Evolutionary conservation across 2,888 invertebrate genomes (phyloP).

Genomic region (Nomada lathburiana): DNA sequence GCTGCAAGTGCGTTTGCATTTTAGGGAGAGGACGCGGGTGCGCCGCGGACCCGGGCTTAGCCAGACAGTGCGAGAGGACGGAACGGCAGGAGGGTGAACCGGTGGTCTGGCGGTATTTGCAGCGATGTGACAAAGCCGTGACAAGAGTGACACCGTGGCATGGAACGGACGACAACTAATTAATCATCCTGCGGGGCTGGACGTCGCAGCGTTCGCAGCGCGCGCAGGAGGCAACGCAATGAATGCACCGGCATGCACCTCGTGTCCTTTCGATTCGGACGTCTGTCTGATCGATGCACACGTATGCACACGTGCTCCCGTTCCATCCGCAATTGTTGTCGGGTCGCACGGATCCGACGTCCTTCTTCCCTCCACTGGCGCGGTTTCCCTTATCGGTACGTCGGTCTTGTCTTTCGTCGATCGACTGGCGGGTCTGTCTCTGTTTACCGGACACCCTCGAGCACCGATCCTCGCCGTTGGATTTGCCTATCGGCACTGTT

Average conservation of each 20-base stretch:
- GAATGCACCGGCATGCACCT: conserved; percentile 79
- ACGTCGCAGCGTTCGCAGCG: conserved; percentile 48
- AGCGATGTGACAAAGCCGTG: conserved; percentile 83
- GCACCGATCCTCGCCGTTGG: conserved; percentile 63
- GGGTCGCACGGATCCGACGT: conserved; percentile 15
- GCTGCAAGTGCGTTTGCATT: conserved; percentile 55
- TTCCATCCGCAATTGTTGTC: conserved; percentile 51
- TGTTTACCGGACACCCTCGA: conserved; percentile 52
- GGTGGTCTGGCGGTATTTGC: conserved; percentile 75
- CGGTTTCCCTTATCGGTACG: conserved; percentile 4
- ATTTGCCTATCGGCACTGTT: conserved; percentile 75
- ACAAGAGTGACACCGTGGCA: conserved; percentile 84
- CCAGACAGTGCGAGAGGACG: conserved; percentile 18
- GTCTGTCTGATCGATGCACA: conserved; percentile 54
- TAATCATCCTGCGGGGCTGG: conserved; percentile 81
- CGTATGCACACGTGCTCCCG: not conserved
- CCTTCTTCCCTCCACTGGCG: not conserved
- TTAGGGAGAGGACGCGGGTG: conserved; percentile 16
- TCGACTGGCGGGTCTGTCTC: conserved; percentile 36
- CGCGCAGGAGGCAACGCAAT: conserved; percentile 66
- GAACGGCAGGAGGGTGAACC: conserved; percentile 29
- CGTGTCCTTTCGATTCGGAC: conserved; percentile 72
- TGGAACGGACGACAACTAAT: conserved; percentile 83
- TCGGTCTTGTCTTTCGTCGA: conserved; percentile 54
- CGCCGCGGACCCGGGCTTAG: not conserved